Conservation (phyloP, 1,140 invertebrate species). For the Rhagoletis zephyria region DNA sequence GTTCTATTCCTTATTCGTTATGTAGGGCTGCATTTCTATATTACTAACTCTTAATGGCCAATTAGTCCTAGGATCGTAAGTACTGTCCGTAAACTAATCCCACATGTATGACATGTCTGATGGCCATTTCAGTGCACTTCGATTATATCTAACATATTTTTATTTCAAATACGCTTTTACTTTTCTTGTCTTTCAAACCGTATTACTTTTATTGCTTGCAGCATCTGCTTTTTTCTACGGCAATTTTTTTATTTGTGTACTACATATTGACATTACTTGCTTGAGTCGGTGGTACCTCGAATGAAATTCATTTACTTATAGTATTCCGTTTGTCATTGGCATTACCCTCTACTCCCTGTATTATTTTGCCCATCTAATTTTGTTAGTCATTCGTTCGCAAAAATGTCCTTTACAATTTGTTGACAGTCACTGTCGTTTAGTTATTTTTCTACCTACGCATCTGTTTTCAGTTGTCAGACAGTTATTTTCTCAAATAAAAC, state of each 20-base stretch:
- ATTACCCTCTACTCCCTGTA: no score
- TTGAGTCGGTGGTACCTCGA: background rate
- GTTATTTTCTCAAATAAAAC: constrained; percentile 2
- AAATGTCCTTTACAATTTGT: background rate
- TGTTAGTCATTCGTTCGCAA: background rate
- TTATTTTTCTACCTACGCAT: background rate
- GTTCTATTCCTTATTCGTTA: no score
- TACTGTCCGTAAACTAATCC: no score
- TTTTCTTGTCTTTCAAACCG: no score
- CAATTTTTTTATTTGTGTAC: background rate
- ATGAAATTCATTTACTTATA: background rate
- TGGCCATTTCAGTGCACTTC: no score
- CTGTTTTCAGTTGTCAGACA: background rate
- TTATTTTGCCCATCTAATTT: background rate
- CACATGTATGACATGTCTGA: no score
- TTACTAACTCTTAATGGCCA: no score
- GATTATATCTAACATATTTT: no score
- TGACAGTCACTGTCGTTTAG: background rate
- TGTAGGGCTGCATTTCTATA: no score
- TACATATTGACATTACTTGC: background rate
- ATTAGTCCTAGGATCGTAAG: no score
- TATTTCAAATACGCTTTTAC: no score
- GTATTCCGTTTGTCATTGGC: background rate
- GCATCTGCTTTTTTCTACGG: background rate
- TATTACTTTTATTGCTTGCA: no score